Base-by-base conservation (phyloP, 2,113 vertebrate genomes). In the Madoqua kirkii region DNA sequence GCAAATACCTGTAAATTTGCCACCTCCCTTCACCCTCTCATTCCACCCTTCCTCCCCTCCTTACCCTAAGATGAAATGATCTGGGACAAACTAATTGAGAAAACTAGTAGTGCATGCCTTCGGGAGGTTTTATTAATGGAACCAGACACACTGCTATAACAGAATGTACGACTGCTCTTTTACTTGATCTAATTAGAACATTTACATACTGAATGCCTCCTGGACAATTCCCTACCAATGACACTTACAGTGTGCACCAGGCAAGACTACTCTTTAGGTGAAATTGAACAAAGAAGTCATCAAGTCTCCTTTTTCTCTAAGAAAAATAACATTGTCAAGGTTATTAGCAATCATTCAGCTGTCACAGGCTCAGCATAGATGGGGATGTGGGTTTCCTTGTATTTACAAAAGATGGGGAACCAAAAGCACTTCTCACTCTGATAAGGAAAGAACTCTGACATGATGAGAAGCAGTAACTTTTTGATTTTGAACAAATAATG, bases 141-240 rank as follows among this genome's bases (percentile, higher is more conserved):
- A 98, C 95, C 97, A 98, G 98, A 98, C 98, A 98, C 91, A 98
- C 91, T 88, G 98, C 98, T 98, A 97, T 97, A 98, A 97, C 98
- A 98, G 97, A 98, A 98, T 97, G 98, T 98, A 97, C 89, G n/a
- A 96, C 97, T 97, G 96, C 97, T 98, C 97, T 98, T 97, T 97
- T 98, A 98, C 98, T 98, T 98, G 98, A 98, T 98, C 98, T 98
- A 98, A 98, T 98, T 98, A 98, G 98, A 98, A 96, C 97, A 98
- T 98, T 98, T 98, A 97, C 98, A 98, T 98, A 98, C 96, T 89
- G 97, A 97, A 98, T 98, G 98, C 98, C 98, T 98, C 97, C 97
- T 98, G 98, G 97, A 98, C 98, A 98, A 98, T 98, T 98, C 98
- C 59, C 96, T 97, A 97, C 97, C 97, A 98, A 95, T 98, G 98